A percentile compares a stretch with the other conserved stretches of the same genome.
Conservation (phyloP, 2,113 vertebrate species). For the Podarcis raffonei region DNA sequence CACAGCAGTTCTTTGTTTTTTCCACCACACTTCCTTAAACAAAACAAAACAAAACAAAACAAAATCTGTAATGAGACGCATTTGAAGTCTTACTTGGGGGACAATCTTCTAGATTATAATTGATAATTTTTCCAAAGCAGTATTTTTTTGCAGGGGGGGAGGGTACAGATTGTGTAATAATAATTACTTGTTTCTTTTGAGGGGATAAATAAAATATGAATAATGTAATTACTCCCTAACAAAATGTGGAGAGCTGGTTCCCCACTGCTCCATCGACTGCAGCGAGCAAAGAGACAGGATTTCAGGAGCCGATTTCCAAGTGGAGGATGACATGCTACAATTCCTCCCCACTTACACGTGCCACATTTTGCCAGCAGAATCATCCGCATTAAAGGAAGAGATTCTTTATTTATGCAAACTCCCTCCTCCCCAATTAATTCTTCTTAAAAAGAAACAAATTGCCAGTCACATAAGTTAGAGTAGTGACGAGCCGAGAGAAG, state of each 20-base stretch:
- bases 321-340: conserved; percentile 35
- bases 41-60: conserved; percentile 46
- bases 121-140: conserved; percentile 71
- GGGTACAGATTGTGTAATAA: conserved; percentile 59
- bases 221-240: conserved; percentile 63
- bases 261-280: conserved; percentile 46
- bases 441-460: conserved; percentile 58
- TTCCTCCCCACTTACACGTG: conserved; percentile 38
- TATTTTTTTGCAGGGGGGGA: not conserved
- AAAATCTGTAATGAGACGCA: conserved; percentile 65
- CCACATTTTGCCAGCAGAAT: conserved; percentile 41
- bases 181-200: conserved; percentile 72
- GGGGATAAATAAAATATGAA: conserved; percentile 75
- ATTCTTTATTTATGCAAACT: not conserved
- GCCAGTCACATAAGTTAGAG: not conserved
- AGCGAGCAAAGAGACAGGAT: conserved; percentile 22
- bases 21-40: conserved; percentile 64
- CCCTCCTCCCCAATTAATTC: conserved; percentile 54
- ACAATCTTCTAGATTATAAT: conserved; percentile 68
- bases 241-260: conserved; percentile 41
- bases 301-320: conserved; percentile 47
- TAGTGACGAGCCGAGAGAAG: accelerated
- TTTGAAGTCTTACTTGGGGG: conserved; percentile 70
- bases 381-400: conserved; percentile 44
- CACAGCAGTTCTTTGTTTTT: conserved; percentile 74